Evolutionary conservation across 2,113 vertebrate species (phyloP).

Genomic region (Xyliphius kryptos): DNA sequence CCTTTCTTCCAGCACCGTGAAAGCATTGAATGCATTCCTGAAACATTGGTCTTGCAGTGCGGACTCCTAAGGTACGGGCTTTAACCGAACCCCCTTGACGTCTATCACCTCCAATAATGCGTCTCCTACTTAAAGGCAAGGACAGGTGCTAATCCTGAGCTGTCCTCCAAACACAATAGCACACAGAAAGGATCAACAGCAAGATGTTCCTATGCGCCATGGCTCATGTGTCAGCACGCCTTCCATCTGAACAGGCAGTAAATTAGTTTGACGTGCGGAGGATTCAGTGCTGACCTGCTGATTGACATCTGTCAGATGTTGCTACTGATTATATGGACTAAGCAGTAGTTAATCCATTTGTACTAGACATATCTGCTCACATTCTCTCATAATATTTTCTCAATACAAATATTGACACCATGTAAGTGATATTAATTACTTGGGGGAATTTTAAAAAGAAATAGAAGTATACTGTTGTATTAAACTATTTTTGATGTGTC

Average conservation of each 20-base stretch:
- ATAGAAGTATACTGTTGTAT: no score
- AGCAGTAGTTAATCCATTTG: no score
- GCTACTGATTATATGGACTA: not conserved
- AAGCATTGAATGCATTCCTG: constrained; percentile 47
- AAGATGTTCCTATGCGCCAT: constrained; percentile 44
- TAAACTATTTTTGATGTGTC: no score
- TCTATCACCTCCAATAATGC: constrained; percentile 51
- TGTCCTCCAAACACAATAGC: constrained; percentile 24
- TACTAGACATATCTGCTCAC: not conserved
- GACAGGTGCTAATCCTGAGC: constrained; percentile 50
- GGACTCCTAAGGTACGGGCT: constrained; percentile 43
- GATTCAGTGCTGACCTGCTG: constrained; percentile 9
- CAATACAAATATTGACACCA: not conserved
- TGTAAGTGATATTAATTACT: no score
- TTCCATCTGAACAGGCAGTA: constrained; percentile 45
- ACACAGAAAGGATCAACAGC: constrained; percentile 52
- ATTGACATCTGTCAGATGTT: constrained; percentile 47
- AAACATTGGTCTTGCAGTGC: constrained; percentile 27
- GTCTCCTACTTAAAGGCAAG: constrained; percentile 54
- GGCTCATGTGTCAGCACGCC: constrained; percentile 51
- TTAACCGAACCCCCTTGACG: constrained; percentile 51
- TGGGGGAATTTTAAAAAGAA: no score
- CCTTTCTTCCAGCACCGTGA: constrained; percentile 50
- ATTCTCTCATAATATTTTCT: not conserved
- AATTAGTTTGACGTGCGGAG: constrained; percentile 26